Conservation (phyloP, 1,140 invertebrate genomes). For the Drosophila sturtevanti region DNA sequence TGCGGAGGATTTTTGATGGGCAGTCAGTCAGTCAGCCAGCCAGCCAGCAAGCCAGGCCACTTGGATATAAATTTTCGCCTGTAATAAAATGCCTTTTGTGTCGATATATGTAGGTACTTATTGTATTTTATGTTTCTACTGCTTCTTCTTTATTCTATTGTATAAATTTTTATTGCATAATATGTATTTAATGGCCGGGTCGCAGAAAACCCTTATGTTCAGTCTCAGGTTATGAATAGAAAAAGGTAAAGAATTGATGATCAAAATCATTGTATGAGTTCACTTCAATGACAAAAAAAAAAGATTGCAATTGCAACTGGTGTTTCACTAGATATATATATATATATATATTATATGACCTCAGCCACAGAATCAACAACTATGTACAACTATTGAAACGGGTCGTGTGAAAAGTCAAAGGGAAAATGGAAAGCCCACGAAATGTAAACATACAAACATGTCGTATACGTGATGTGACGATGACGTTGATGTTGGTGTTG, state of each 20-base stretch:
- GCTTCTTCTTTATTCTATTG: constrained; percentile 28
- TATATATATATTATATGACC: too few species aligned
- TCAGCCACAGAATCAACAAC: constrained; percentile 42
- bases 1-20: background rate
- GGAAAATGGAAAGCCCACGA: constrained; percentile 23
- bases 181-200: constrained; percentile 59
- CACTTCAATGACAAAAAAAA: too few species aligned
- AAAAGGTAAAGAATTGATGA: background rate
- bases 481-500: constrained; percentile 17
- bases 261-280: background rate
- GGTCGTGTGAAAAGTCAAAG: constrained; percentile 38
- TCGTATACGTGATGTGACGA: constrained; percentile 54
- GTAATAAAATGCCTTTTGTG: constrained; percentile 74
- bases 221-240: background rate
- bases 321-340: background rate
- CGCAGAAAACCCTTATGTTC: background rate
- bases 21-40: constrained; percentile 4
- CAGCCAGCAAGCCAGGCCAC: constrained; percentile 28
- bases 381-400: background rate
- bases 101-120: constrained; percentile 54
- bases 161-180: constrained; percentile 59
- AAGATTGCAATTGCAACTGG: too few species aligned
- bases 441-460: constrained; percentile 59
- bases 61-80: constrained; percentile 62
- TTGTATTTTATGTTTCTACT: constrained; percentile 66